A percentile compares a stretch with the other conserved stretches of the same genome.
These are phyloP conservation scores for Notolabrus celidotus DNA, from an alignment of 2,797 vertebrate genomes.

Conservation along the genomic window DNA sequence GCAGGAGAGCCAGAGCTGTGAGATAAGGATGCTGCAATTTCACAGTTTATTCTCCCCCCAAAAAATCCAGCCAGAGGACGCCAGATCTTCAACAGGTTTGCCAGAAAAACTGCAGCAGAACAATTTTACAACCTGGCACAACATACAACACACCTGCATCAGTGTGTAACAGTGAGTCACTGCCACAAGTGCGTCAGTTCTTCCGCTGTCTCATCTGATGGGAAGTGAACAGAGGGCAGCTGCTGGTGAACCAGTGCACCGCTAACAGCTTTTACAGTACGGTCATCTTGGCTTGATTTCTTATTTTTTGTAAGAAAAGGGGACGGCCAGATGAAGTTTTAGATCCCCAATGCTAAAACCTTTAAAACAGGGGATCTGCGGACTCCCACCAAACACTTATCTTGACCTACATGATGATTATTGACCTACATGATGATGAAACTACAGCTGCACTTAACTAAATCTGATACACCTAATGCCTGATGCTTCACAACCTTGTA, in stretches of 20 bases:
- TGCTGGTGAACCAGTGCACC: constrained; percentile 4
- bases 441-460: background rate
- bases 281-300: background rate
- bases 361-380: background rate
- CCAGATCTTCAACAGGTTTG: constrained; percentile 20
- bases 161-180: constrained; percentile 67
- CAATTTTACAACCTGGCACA: constrained; percentile 53
- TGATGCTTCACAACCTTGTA: background rate
- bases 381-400: background rate
- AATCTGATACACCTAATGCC: too few relatives aligned
- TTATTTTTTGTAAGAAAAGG: too few relatives aligned
- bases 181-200: constrained; percentile 53
- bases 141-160: constrained; percentile 67
- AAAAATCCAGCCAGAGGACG: constrained; percentile 23
- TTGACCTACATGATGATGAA: background rate
- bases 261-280: constrained; percentile 5
- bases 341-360: too few relatives aligned
- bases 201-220: constrained; percentile 47
- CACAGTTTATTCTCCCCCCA: constrained; percentile 30
- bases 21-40: constrained; percentile 58
- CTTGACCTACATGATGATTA: background rate
- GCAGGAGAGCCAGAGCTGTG: constrained; percentile 21
- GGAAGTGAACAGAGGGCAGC: constrained; percentile 43
- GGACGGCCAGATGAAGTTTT: too few relatives aligned
- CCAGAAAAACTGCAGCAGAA: constrained; percentile 26